phyloP scores from a whole-genome alignment of 2,888 invertebrate species.

The Xestia c-nigrum region DNA sequence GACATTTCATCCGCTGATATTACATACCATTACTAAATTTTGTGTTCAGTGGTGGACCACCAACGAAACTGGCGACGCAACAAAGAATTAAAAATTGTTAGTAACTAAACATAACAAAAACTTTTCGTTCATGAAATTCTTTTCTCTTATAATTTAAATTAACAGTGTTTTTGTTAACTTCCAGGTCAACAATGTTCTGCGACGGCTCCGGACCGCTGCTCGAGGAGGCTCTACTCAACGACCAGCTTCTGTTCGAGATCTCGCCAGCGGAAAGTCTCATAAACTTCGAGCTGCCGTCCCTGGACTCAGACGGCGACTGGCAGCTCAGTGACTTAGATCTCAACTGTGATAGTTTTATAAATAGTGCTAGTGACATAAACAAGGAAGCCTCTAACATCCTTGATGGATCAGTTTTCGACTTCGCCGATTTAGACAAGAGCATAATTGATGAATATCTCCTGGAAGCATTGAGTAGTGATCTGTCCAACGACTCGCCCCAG shows the following conservation, averaged over 20 bases:
- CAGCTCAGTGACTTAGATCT: constrained; percentile 84
- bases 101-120: constrained; percentile 34
- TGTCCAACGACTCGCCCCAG: constrained; percentile 77
- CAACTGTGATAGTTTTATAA: constrained; percentile 84
- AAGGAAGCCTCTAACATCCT: constrained; percentile 78
- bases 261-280: constrained; percentile 87
- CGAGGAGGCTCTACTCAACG: constrained; percentile 82
- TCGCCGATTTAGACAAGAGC: constrained; percentile 84
- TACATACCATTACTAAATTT: constrained; percentile 17
- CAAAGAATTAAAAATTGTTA: constrained; percentile 42
- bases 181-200: constrained; percentile 82
- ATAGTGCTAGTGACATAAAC: constrained; percentile 79
- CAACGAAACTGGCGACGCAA: constrained; percentile 53
- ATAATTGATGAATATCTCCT: constrained; percentile 85
- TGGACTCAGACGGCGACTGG: constrained; percentile 81
- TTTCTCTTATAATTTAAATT: not conserved
- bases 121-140: constrained; percentile 35
- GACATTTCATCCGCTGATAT: constrained; percentile 58
- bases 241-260: constrained; percentile 84
- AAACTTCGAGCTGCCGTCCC: constrained; percentile 85
- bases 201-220: constrained; percentile 78
- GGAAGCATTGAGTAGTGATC: constrained; percentile 81
- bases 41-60: constrained; percentile 25
- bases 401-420: constrained; percentile 81
- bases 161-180: constrained; percentile 62